Percentiles rank a stretch among this genome's conserved stretches.
phyloP scores from a whole-genome alignment of 2,797 vertebrate genomes.

The Lacerta agilis region DNA sequence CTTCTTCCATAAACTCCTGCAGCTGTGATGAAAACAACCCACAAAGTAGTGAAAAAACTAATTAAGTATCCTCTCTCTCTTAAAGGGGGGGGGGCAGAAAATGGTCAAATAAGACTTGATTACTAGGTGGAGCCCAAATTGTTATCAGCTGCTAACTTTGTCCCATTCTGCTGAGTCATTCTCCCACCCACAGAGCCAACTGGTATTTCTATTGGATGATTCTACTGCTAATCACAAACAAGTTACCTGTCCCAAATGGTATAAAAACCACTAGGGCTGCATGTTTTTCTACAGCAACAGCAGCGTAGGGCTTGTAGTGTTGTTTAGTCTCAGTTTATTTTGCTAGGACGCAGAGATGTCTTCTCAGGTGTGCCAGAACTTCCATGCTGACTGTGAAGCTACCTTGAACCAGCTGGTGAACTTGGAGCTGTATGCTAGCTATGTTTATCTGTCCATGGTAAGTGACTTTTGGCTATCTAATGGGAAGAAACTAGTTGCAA shows the following conservation, averaged over 20 bases:
- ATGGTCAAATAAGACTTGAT: too few species aligned
- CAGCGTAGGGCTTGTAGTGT: too few species aligned
- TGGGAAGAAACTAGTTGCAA: neutral
- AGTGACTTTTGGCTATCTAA: slow-evolving; percentile 44
- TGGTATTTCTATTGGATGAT: neutral
- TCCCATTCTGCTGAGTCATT: neutral
- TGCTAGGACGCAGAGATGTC: neutral
- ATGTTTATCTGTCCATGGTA: slow-evolving; percentile 77
- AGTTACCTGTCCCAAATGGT: neutral
- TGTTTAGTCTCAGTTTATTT: neutral
- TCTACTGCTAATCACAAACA: neutral
- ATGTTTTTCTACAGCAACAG: neutral
- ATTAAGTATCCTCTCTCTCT: too few species aligned
- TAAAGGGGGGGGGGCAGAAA: too few species aligned
- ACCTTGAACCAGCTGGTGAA: neutral
- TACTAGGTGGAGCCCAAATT: too few species aligned
- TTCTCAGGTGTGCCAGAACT: neutral
- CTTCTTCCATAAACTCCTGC: too few species aligned
- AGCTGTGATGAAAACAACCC: too few species aligned
- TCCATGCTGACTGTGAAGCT: neutral
- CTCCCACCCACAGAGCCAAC: neutral
- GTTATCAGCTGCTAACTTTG: too few species aligned
- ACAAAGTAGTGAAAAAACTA: too few species aligned
- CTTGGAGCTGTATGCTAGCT: slow-evolving; percentile 65
- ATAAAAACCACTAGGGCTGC: neutral